Base-by-base conservation (phyloP, 2,888 invertebrate genomes). In the Leptinotarsa tumamoca region DNA sequence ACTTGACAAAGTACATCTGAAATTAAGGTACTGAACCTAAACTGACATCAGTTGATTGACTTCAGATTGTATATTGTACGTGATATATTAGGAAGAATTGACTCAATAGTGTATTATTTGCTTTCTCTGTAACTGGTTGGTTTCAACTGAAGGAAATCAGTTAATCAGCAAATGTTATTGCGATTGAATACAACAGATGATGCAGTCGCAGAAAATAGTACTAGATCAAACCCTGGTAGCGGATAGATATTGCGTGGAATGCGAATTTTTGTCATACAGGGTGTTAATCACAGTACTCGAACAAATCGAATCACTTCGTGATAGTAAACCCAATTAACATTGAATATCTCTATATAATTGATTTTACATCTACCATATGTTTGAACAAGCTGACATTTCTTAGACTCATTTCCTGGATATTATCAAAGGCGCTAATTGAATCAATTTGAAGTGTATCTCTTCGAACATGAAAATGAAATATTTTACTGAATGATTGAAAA, bases 361-460 rank as follows among this genome's bases (percentile, higher is more conserved):
- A n/a, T 33, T 33, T 43, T 33, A 63, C 63, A 43, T 63, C 63
- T 43, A 10, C 23, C 58, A 58, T 23, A 58, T 58, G 58, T 63
- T 14, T 63, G 63, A 15, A 33, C n/a, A 43, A 17, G 63, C 33
- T 63, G 63, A 63, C 63, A 63, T 33, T 43, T 43, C 63, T 27
- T 43, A n/a, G 10, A 33, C 13, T n/a, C 63, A 33, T 63, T 63
- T 63, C 63, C 63, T 63, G 63, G 63, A 27, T 10, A 7, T 10
- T 17, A 33, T 63, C n/a, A 43, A 63, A n/a, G n/a, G n/a, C 15
- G 33, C 63, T 63, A 63, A 63, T 43, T 63, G n/a, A 63, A n/a
- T 63, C 63, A n/a, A 17, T 43, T 61, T 13, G 15, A 23, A 14
- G 27, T 61, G 15, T 23, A 61, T 61, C 61, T 27, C 17, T 5